Evolutionary conservation across 2,888 invertebrate species (phyloP), one percentile per base, ranked within the genome.

Genomic region (Leptopilina drosophilae): DNA sequence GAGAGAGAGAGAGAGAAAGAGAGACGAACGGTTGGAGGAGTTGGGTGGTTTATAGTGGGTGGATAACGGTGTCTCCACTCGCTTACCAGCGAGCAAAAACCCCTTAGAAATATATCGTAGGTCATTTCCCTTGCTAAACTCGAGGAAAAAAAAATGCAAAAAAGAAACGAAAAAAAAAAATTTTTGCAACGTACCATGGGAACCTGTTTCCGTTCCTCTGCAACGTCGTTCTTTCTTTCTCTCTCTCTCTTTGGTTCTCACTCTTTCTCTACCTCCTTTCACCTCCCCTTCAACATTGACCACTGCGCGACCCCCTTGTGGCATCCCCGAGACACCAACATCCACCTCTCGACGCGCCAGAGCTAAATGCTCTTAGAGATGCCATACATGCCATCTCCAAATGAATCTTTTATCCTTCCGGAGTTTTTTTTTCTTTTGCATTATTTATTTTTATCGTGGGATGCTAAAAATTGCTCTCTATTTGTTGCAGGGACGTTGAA

Each of bases 61-160:
- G 86, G 86, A 85, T 87, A 85, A 86, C 86, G 82, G 83, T 84
- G 85, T 87, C 87, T 87, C 86, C 86, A 86, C 84, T 85, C 87
- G 87, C 84, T 85, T 85, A 85, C 83, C 85, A 85, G 78, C 85
- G 82, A 83, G 87, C 84, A 89, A 89, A 89, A 90, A 88, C 86
- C 88, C 89, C 89, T 90, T 90, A 89, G 89, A 90, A 90, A 90
- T 90, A 90, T 90, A 90, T 90, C 90, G 90, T 89, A 90, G 90
- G 90, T 89, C 89, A 90, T 90, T 90, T 90, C 90, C 90, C 90
- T 90, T 90, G 90, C 89, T 90, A 90, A 90, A 90, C 87, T 89
- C 87, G 87, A 85, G 86, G 84, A 85, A 85, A 87, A 88, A 88
- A 89, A 89, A 87, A 49, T 8, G 4, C 9, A 49, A 49, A 49